These are phyloP conservation scores for Pollicipes pollicipes DNA, from an alignment of 1,140 invertebrate genomes.

Conservation along the genomic window DNA sequence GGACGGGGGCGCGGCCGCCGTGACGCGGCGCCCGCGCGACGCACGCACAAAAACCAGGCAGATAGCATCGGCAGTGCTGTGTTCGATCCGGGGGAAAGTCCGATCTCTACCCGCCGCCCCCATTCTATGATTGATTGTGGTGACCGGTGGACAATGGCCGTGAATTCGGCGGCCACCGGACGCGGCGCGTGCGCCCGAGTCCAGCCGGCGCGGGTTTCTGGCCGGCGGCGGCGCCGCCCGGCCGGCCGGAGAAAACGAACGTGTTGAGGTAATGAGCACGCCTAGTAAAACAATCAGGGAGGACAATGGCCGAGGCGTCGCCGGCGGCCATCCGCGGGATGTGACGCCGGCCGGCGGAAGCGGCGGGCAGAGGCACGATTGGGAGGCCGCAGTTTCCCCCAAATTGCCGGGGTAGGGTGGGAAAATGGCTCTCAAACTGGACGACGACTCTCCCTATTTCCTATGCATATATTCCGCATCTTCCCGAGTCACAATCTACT, in stretches of 20 bases:
- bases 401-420: too few species aligned
- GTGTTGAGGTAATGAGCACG: not conserved
- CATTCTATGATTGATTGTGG: not conserved
- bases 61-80: not conserved
- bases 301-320: too few species aligned
- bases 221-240: too few species aligned
- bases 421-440: too few species aligned
- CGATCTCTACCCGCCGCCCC: not conserved
- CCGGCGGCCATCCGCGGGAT: too few species aligned
- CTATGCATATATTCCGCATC: too few species aligned
- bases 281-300: not conserved
- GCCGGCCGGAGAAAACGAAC: not conserved
- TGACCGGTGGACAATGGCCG: not conserved
- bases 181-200: too few species aligned
- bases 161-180: not conserved
- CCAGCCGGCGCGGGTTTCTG: not conserved
- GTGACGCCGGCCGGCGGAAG: not conserved
- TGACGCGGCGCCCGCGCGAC: not conserved
- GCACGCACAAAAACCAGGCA: not conserved
- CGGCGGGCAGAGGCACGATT: not conserved
- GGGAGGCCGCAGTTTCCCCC: too few species aligned
- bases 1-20: too few species aligned
- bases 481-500: too few species aligned
- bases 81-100: not conserved
- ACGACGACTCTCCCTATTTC: too few species aligned